Evolutionary conservation across 2,797 vertebrate genomes (phyloP).

Genomic region (Eulemur coronatus): DNA sequence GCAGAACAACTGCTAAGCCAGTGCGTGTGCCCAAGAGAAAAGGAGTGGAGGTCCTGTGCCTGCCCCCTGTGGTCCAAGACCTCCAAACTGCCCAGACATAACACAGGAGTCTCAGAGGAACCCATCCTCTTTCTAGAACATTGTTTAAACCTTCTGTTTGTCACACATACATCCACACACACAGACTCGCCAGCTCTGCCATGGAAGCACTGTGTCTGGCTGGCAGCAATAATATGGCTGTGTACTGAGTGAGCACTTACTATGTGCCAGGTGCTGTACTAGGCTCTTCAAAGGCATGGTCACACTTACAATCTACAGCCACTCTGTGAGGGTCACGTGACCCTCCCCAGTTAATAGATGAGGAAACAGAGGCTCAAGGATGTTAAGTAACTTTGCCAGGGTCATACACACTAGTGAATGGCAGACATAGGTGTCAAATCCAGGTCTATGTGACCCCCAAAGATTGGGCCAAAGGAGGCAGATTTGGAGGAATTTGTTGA

Average conservation of each 20-base stretch:
- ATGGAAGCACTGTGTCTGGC: neutral
- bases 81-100: neutral
- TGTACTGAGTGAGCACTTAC: neutral
- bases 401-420: neutral
- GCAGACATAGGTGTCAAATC: neutral
- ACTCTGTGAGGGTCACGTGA: neutral
- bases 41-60: neutral
- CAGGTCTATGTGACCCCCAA: neutral
- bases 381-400: neutral
- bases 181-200: neutral
- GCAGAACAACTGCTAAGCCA: neutral
- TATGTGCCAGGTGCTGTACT: neutral
- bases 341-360: neutral
- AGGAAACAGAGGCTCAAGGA: neutral
- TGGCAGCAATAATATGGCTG: accelerated
- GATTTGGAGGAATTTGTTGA: neutral
- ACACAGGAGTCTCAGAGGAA: neutral
- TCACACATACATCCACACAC: neutral
- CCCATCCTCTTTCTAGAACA: neutral
- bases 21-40: neutral
- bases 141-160: neutral
- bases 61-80: neutral
- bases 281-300: neutral
- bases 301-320: neutral
- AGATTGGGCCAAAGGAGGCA: neutral